These are phyloP conservation scores for Idris sp. DNA, from an alignment of 1,140 invertebrate genomes.

Conservation along the genomic window DNA sequence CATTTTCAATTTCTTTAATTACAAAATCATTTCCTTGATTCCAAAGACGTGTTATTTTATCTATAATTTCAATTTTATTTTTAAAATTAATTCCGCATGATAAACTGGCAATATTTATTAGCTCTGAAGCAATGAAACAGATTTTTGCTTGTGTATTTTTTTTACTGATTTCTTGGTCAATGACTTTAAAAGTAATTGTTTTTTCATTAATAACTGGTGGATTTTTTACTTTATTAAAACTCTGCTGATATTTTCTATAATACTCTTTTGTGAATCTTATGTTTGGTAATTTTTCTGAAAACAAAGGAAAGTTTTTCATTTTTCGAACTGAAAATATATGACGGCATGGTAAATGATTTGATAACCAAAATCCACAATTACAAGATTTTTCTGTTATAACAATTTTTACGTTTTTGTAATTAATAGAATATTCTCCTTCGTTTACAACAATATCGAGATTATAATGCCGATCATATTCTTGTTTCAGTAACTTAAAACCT, in stretches of 20 bases:
- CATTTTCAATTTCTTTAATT: too few species aligned
- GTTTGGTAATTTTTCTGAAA: background rate
- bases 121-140: background rate
- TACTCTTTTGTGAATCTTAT: background rate
- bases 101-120: background rate
- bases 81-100: conserved; percentile 3
- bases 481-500: background rate
- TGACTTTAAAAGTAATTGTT: background rate
- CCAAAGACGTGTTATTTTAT: too few species aligned
- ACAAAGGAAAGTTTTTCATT: background rate
- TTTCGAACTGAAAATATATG: conserved; percentile 5
- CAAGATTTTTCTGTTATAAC: background rate
- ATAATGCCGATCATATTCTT: conserved; percentile 1
- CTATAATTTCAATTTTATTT: conserved; percentile 1
- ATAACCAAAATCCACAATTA: background rate
- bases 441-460: background rate
- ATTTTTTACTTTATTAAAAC: too few species aligned
- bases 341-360: background rate
- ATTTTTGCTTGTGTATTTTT: background rate
- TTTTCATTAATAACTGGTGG: background rate
- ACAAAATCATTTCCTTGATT: too few species aligned
- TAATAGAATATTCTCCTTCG: background rate
- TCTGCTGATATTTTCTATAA: background rate
- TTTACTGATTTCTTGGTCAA: background rate
- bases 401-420: background rate